Evolutionary conservation across 2,797 vertebrate genomes (phyloP).

Genomic region (Sebastes nivosus): DNA sequence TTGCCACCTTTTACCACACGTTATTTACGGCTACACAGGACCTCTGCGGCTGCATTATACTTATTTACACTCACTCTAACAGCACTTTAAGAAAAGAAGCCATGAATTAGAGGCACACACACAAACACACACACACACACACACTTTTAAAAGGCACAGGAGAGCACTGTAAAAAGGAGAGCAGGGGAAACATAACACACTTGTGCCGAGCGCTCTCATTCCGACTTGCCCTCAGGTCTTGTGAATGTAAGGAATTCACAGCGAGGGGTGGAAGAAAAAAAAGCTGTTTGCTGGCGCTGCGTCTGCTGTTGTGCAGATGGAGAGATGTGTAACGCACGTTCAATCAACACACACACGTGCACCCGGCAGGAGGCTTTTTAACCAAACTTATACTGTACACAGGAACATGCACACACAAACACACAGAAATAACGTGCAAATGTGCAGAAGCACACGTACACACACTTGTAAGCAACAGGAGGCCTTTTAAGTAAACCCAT

Average conservation of each 20-base stretch:
- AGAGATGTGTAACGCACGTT: slow-evolving; percentile 36
- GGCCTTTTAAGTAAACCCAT: slow-evolving; percentile 23
- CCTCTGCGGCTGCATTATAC: slow-evolving; percentile 58
- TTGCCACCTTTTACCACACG: slow-evolving; percentile 51
- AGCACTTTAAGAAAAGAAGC: slow-evolving; percentile 64
- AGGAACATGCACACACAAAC: not conserved
- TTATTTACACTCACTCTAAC: slow-evolving; percentile 64
- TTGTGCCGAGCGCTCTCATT: slow-evolving; percentile 44
- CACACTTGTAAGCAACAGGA: not conserved
- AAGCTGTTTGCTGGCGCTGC: slow-evolving; percentile 42
- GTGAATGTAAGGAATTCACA: slow-evolving; percentile 79
- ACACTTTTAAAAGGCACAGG: slow-evolving; percentile 39
- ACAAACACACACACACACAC: not conserved
- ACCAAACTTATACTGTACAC: not conserved
- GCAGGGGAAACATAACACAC: slow-evolving; percentile 53
- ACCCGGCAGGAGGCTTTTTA: slow-evolving; percentile 36
- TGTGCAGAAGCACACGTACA: slow-evolving; percentile 7
- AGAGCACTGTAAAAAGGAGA: slow-evolving; percentile 53
- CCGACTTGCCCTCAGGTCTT: slow-evolving; percentile 65
- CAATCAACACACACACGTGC: not conserved
- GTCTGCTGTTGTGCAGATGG: slow-evolving; percentile 62
- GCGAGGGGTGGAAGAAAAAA: slow-evolving; percentile 58
- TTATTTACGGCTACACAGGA: slow-evolving; percentile 66
- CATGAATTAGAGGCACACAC: slow-evolving; percentile 43
- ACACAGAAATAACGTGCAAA: not conserved